Base-by-base conservation (phyloP, 2,113 vertebrate species). In the Ophiodon elongatus region DNA sequence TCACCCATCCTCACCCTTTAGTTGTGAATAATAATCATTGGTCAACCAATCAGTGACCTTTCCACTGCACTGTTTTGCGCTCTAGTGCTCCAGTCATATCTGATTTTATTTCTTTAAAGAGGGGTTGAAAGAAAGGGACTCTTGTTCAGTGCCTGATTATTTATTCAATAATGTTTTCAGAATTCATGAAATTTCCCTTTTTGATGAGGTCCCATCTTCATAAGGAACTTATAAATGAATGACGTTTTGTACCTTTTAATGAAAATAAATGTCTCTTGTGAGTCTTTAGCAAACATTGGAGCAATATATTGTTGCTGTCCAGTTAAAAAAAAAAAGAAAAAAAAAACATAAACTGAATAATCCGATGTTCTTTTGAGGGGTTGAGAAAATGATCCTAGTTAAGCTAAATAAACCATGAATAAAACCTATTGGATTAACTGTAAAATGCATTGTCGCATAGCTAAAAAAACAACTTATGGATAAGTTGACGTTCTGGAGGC, bases 11-110 rank as follows among this genome's bases (percentile, higher is more conserved):
- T 45, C 29, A 45, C 35, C 17, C 7, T 64, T 66, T 50, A 65
- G 62, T 41, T 67, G 8, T 41, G 14, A 65, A 45, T 66, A 21
- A 33, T 59, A n/a, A 41, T 86, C 68, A 50, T 60, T 54, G 11
- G 70, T n/a, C 41, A 50, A 50, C n/a, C 56, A 23, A 41, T 47
- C 41, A 80, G 33, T 63, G 31, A 69, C 37, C 65, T n/a, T n/a
- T n/a, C n/a, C n/a, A n/a, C n/a, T n/a, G n/a, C n/a, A n/a, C n/a
- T n/a, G n/a, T n/a, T n/a, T n/a, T n/a, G n/a, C n/a, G n/a, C n/a
- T 80, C 31, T 8, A 13, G 6, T 25, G 66, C 47, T 86, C 4
- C 13, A 29, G 23, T 83, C 66, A 71, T 83, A 81, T 78, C 78
- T 66, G 64, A 74, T 66, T 11, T 56, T 47, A 66, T 76, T 72